Evolutionary conservation across 2,113 vertebrate species (phyloP), one percentile per base, ranked within the genome.

Genomic region (Aleadryas rufinucha): DNA sequence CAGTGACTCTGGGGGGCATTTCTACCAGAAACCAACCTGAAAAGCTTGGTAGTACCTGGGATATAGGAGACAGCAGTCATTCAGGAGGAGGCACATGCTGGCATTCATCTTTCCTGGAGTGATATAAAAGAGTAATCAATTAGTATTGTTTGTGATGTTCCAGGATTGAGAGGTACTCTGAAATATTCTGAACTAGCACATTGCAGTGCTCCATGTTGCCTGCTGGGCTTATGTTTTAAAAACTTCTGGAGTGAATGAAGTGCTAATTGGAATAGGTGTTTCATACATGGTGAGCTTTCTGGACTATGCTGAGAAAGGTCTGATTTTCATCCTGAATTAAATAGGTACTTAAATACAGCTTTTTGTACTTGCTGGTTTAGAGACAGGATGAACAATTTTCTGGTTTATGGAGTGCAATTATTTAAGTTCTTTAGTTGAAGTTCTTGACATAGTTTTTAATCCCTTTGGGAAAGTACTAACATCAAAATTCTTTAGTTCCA

Each of bases 1-100:
- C 0, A 0, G 81, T 42, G n/a, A 20, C 42, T 13, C 4, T 21
- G 0, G 15, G 21, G 9, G 8, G 11, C 0, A 5, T 50, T 30
- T 59, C 56, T 49, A 2, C 11, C 45, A 74, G 35, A 31, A 59
- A 16, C 18, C 41, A 57, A 11, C 65, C 30, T 0, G 1, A 37
- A 59, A 82, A 68, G 1, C 37, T 33, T 24, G 49, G 37, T 17
- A 10, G 10, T 16, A 11, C 17, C 27, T 53, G 66, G 23, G 13
- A 7, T 30, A 26, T 0, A 1, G 50, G 64, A 63, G 30, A 78
- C 49, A 69, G 44, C 31, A 83, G 28, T 26, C 42, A 10, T 53
- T 63, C n/a, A 42, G 54, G 31, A 87, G 33, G 20, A 64, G 37
- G 27, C 31, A 47, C 8, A 4, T 13, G 15, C 59, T 70, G 7